Percentiles rank a stretch among this genome's conserved stretches.
These are phyloP conservation scores for Apogon hyalosoma DNA, from an alignment of 2,797 vertebrate genomes.

Conservation along the genomic window DNA sequence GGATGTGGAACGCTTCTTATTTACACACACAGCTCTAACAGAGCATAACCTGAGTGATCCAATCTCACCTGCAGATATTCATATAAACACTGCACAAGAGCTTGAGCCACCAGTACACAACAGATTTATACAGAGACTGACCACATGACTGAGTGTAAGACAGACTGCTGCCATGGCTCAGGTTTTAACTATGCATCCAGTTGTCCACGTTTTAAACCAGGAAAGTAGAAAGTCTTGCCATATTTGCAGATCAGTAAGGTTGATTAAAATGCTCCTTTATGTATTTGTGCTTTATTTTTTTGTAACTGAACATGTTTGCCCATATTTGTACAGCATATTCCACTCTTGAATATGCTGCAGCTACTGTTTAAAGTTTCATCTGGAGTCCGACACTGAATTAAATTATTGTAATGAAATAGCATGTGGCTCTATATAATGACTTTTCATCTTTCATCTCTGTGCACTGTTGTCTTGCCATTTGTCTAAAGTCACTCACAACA, in stretches of 20 bases:
- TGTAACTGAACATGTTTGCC: too few species aligned
- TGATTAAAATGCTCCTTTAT: too few species aligned
- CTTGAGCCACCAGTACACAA: neutral
- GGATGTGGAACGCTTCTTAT: constrained; percentile 63
- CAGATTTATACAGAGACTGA: constrained; percentile 6
- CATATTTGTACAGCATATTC: too few species aligned
- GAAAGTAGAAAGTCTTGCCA: neutral
- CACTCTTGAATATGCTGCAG: too few species aligned
- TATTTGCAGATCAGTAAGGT: constrained; percentile 2
- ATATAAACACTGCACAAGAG: neutral
- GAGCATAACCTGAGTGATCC: constrained; percentile 48
- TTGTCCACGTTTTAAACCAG: neutral
- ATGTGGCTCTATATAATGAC: too few species aligned
- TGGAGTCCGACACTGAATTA: too few species aligned
- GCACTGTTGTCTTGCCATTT: too few species aligned
- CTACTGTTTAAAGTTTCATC: too few species aligned
- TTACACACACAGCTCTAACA: constrained; percentile 59
- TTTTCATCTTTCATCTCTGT: too few species aligned
- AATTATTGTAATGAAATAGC: too few species aligned
- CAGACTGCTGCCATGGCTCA: constrained; percentile 27
- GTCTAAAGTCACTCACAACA: too few species aligned
- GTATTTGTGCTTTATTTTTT: too few species aligned
- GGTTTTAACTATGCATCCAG: constrained; percentile 14
- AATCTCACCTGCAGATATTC: constrained; percentile 45
- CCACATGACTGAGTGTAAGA: neutral